phyloP scores from a whole-genome alignment of 2,113 vertebrate genomes.

The Propithecus coquereli region DNA sequence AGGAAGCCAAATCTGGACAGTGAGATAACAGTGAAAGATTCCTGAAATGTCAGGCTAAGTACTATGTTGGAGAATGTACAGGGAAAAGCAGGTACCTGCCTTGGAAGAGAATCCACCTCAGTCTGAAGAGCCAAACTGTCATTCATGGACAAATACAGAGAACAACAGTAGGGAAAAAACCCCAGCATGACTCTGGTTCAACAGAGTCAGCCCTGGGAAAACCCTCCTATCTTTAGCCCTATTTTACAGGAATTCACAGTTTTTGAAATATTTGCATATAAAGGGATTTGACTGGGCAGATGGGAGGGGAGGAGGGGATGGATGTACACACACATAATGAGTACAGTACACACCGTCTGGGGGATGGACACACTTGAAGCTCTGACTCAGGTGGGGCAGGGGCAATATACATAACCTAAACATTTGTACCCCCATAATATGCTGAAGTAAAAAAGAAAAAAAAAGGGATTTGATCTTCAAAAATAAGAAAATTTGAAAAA shows the following conservation, averaged over 20 bases:
- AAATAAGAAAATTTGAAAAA: not conserved
- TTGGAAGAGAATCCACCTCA: not conserved
- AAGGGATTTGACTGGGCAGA: not conserved
- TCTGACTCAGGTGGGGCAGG: too few relatives aligned
- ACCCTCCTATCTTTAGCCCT: not conserved
- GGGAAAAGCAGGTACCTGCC: not conserved
- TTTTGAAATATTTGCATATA: not conserved
- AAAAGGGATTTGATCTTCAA: not conserved
- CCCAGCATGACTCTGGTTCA: not conserved
- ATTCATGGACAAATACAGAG: not conserved
- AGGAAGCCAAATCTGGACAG: not conserved
- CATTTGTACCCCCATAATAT: too few relatives aligned
- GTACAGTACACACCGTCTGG: rapidly evolving
- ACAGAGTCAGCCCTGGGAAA: not conserved
- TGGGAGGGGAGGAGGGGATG: too few relatives aligned
- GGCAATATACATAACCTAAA: too few relatives aligned
- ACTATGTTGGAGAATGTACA: not conserved
- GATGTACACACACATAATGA: too few relatives aligned
- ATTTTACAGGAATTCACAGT: not conserved
- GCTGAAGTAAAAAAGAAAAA: too few relatives aligned
- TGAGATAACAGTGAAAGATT: not conserved
- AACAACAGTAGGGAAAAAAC: not conserved
- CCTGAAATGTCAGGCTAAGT: not conserved
- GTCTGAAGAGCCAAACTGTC: not conserved
- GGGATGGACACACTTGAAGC: too few relatives aligned